phyloP scores from a whole-genome alignment of 2,797 vertebrate species.

The Myiotriccus ornatus region DNA sequence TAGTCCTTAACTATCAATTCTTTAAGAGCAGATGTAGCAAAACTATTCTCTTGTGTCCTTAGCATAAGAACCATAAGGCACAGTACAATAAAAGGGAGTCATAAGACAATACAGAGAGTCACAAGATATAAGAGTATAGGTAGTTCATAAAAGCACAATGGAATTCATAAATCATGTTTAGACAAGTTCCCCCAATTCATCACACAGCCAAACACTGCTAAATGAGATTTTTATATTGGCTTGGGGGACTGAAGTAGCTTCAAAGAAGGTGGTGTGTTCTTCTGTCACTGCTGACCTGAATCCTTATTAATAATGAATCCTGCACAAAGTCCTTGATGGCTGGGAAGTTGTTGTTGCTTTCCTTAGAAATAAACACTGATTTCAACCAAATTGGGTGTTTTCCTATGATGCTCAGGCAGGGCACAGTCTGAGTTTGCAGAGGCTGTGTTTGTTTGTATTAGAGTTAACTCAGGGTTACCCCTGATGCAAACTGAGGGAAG shows the following conservation, averaged over 20 bases:
- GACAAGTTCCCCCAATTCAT: slow-evolving; percentile 30
- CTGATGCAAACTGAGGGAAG: not conserved
- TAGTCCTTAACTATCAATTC: slow-evolving; percentile 55
- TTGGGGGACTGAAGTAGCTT: not conserved
- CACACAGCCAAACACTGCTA: slow-evolving; percentile 16
- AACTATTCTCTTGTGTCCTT: slow-evolving; percentile 29
- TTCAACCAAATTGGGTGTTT: not conserved
- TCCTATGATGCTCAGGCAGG: not conserved
- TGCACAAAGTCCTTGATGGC: not conserved
- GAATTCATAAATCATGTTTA: slow-evolving; percentile 55
- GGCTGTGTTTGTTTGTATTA: not conserved
- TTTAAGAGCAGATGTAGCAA: slow-evolving; percentile 34
- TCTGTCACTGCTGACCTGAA: slow-evolving; percentile 16
- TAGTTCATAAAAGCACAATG: slow-evolving; percentile 53
- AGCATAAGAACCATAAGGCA: slow-evolving; percentile 11
- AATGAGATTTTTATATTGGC: slow-evolving; percentile 55
- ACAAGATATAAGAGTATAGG: slow-evolving; percentile 2
- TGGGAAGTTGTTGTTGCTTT: not conserved
- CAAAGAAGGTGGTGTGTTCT: not conserved
- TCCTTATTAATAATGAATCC: slow-evolving; percentile 10
- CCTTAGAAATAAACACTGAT: not conserved
- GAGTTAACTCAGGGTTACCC: not conserved
- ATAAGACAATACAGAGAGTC: not conserved
- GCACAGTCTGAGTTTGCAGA: not conserved
- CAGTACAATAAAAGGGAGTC: slow-evolving; percentile 42